Percentiles rank a stretch among this genome's conserved stretches.
Conservation (phyloP, 2,888 invertebrate genomes). For the Stenolophus ochropezus region DNA sequence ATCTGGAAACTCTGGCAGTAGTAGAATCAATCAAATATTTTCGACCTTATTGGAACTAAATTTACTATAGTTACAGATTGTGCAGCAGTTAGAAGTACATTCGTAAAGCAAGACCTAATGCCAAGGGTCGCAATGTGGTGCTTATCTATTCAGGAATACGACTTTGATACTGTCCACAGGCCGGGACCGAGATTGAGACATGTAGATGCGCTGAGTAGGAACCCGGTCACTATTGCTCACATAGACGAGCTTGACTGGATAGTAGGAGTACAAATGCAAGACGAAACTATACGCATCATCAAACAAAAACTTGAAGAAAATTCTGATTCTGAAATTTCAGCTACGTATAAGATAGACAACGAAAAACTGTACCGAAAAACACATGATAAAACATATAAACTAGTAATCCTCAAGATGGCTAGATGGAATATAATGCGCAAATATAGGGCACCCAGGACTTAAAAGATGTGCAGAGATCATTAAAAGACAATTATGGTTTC, state of each 20-base stretch:
- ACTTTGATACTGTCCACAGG: conserved; percentile 63
- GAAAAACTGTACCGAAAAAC: conserved; percentile 50
- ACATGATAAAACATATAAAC: conserved; percentile 53
- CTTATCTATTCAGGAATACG: conserved; percentile 63
- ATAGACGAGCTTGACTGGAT: conserved; percentile 34
- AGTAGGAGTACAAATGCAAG: conserved; percentile 17
- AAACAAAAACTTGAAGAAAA: neutral
- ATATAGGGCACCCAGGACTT: conserved; percentile 61
- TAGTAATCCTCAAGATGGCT: conserved; percentile 62
- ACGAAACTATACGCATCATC: conserved; percentile 2
- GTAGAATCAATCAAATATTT: conserved; percentile 68
- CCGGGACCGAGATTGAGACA: conserved; percentile 65
- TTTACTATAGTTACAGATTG: conserved; percentile 67
- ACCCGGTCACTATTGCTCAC: conserved; percentile 60
- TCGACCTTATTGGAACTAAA: conserved; percentile 66
- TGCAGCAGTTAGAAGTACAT: conserved; percentile 56
- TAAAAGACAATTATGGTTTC: conserved; percentile 70
- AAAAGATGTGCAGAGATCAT: conserved; percentile 62
- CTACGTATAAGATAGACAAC: conserved; percentile 9
- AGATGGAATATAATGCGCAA: conserved; percentile 61
- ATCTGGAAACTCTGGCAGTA: conserved; percentile 69
- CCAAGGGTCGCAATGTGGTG: conserved; percentile 63
- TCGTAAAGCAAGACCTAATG: conserved; percentile 62
- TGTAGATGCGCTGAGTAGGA: conserved; percentile 66
- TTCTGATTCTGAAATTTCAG: conserved; percentile 3